phyloP scores from a whole-genome alignment of 2,113 vertebrate species.

The Fregata magnificens region DNA sequence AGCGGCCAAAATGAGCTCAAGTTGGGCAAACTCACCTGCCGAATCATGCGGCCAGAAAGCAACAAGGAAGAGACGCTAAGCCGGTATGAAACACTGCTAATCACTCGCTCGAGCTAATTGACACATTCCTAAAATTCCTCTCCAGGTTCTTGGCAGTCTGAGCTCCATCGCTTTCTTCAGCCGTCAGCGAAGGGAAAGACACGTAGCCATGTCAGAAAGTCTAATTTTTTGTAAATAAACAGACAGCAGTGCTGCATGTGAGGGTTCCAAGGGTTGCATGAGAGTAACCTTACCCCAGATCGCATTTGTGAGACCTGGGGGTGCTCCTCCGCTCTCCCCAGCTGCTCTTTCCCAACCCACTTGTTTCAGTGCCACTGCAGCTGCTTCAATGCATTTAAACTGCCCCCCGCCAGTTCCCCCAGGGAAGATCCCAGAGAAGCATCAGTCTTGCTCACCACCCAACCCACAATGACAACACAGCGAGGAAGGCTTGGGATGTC shows the following conservation, averaged over 20 bases:
- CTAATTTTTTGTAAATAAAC: background rate
- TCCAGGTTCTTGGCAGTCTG: background rate
- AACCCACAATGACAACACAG: fast-evolving
- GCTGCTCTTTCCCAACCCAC: background rate
- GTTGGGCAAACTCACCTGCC: slow-evolving; percentile 2
- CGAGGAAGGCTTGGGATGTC: background rate
- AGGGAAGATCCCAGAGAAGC: background rate
- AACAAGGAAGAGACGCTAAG: background rate
- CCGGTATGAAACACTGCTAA: background rate
- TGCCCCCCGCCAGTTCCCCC: background rate
- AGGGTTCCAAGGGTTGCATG: background rate
- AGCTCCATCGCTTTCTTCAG: background rate
- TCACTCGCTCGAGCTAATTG: background rate
- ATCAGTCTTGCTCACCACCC: background rate
- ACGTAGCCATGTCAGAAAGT: background rate
- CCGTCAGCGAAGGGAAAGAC: background rate
- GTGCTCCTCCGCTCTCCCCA: background rate
- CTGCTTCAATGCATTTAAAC: background rate
- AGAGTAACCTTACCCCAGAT: background rate
- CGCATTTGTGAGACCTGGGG: background rate
- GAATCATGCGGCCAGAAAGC: background rate
- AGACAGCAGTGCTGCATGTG: background rate
- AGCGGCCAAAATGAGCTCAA: background rate
- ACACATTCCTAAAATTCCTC: slow-evolving; percentile 40
- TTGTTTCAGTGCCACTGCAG: background rate